These are phyloP conservation scores for Belgica antarctica DNA, from an alignment of 2,888 invertebrate genomes.

Conservation along the genomic window DNA sequence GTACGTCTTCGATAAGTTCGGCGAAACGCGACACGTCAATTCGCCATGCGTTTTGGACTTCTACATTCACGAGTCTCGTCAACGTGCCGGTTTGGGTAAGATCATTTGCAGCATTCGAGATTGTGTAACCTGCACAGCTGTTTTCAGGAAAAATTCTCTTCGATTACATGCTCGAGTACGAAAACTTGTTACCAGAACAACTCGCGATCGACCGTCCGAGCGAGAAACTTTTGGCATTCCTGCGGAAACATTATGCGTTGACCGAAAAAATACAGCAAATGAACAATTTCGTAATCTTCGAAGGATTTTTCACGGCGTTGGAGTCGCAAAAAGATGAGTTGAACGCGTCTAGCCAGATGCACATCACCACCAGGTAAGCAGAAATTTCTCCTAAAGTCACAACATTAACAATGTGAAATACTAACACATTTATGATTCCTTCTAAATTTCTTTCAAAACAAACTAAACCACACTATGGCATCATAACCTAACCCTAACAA, in stretches of 20 bases:
- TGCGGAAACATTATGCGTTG: slow-evolving; percentile 75
- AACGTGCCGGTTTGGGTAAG: slow-evolving; percentile 84
- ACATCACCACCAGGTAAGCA: slow-evolving; percentile 52
- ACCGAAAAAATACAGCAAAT: slow-evolving; percentile 70
- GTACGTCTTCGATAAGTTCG: slow-evolving; percentile 74
- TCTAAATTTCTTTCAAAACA: too few species aligned
- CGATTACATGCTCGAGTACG: slow-evolving; percentile 79
- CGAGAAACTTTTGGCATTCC: slow-evolving; percentile 79
- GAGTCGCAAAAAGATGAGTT: slow-evolving; percentile 45
- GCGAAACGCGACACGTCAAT: slow-evolving; percentile 71
- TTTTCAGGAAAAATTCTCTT: slow-evolving; percentile 78
- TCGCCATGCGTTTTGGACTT: slow-evolving; percentile 91
- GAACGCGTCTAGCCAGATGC: slow-evolving; percentile 45
- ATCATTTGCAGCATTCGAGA: too few species aligned
- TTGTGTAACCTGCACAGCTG: too few species aligned
- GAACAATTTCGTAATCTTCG: slow-evolving; percentile 84
- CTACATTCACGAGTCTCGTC: slow-evolving; percentile 79
- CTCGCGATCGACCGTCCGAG: slow-evolving; percentile 93
- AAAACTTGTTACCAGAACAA: slow-evolving; percentile 65
- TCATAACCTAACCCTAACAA: too few species aligned
- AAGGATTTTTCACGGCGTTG: slow-evolving; percentile 66
- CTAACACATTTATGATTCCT: too few species aligned
- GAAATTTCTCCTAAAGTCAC: too few species aligned
- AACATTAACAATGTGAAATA: too few species aligned
- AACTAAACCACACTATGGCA: too few species aligned